Evolutionary conservation across 2,797 vertebrate species (phyloP).

Genomic region (Argentina silus): DNA sequence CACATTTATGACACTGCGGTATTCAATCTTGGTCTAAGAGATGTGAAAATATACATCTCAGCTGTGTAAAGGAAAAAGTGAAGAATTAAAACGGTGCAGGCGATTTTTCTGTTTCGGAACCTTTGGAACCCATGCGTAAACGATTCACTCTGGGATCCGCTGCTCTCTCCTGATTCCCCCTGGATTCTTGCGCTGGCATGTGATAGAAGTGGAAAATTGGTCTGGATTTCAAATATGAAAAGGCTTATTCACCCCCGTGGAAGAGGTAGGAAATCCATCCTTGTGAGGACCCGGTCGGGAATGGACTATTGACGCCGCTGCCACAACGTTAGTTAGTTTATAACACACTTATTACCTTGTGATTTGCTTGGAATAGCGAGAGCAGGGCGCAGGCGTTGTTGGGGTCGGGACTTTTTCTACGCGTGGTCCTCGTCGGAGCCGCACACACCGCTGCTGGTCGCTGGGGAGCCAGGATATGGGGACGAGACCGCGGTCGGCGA

Average conservation of each 20-base stretch:
- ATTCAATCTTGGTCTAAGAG: too few relatives aligned
- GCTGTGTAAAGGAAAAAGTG: too few relatives aligned
- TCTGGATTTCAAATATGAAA: background rate
- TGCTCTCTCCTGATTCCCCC: slow-evolving; percentile 50
- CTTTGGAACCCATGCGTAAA: slow-evolving; percentile 31
- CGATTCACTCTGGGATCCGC: slow-evolving; percentile 44
- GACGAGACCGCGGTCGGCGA: background rate
- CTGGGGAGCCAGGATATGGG: background rate
- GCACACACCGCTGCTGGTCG: background rate
- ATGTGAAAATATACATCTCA: too few relatives aligned
- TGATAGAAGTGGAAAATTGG: slow-evolving; percentile 37
- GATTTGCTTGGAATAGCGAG: slow-evolving; percentile 1
- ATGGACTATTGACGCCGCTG: background rate
- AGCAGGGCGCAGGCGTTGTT: background rate
- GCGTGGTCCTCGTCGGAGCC: background rate
- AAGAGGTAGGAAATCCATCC: background rate
- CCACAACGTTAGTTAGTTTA: background rate
- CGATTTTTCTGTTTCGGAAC: too few relatives aligned
- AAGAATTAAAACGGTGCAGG: too few relatives aligned
- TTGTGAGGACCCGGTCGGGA: background rate
- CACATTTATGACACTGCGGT: too few relatives aligned
- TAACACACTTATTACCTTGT: background rate
- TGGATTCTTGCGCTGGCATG: slow-evolving; percentile 34
- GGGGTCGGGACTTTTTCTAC: background rate
- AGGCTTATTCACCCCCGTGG: background rate